A percentile compares a stretch with the other conserved stretches of the same genome.
Evolutionary conservation across 2,113 vertebrate species (phyloP).

Genomic region (Leucopsar rothschildi): DNA sequence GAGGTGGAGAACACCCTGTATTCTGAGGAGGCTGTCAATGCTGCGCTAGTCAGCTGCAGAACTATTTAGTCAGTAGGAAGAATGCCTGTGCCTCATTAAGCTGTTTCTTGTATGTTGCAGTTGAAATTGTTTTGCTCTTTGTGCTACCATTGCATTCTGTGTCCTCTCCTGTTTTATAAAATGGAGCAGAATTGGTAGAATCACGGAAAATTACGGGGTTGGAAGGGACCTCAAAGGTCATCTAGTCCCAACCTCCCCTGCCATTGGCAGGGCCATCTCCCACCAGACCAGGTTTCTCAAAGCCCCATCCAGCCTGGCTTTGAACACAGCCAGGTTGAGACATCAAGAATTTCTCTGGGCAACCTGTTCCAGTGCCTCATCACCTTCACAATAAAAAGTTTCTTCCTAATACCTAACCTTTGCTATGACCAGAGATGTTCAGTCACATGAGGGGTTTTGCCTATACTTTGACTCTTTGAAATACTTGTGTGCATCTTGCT

Average conservation of each 20-base stretch:
- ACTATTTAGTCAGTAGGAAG: background rate
- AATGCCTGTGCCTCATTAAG: background rate
- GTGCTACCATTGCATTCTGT: background rate
- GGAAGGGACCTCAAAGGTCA: background rate
- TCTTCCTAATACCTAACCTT: background rate
- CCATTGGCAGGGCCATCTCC: background rate
- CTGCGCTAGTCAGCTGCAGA: background rate
- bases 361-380: background rate
- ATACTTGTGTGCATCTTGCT: background rate
- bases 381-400: background rate
- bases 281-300: background rate
- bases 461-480: background rate
- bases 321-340: background rate
- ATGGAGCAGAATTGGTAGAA: background rate
- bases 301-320: background rate
- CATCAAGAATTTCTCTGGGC: background rate
- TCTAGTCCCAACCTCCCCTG: background rate
- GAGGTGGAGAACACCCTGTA: background rate
- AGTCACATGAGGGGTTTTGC: background rate
- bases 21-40: background rate
- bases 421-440: background rate
- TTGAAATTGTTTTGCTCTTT: background rate
- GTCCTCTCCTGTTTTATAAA: background rate
- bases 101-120: background rate
- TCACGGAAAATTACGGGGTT: background rate